These are phyloP conservation scores for Distichodus sexfasciatus DNA, from an alignment of 2,797 vertebrate genomes.

Conservation along the genomic window DNA sequence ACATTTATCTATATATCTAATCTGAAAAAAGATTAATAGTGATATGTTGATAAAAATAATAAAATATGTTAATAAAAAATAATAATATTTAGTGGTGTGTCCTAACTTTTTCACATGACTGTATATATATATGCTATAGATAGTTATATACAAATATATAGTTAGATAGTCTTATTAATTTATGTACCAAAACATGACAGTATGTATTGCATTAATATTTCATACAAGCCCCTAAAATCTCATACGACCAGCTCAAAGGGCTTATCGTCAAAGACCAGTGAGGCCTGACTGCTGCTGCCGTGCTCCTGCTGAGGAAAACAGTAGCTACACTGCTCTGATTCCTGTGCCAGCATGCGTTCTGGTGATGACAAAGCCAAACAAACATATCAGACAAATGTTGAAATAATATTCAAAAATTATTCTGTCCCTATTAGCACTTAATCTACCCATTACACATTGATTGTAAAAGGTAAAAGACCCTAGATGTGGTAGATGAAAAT, in stretches of 20 bases:
- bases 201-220: not conserved
- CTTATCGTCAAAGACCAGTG: slow-evolving; percentile 31
- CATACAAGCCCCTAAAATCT: not conserved
- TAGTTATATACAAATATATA: too few species aligned
- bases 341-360: not conserved
- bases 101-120: too few species aligned
- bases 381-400: not conserved
- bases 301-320: slow-evolving; percentile 76
- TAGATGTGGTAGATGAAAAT: too few species aligned
- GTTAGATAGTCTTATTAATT: too few species aligned
- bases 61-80: not conserved
- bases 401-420: too few species aligned
- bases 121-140: not conserved
- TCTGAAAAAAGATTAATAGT: too few species aligned
- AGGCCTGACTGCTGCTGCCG: slow-evolving; percentile 58
- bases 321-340: slow-evolving; percentile 72
- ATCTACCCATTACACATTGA: too few species aligned
- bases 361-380: slow-evolving; percentile 1
- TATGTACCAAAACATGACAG: not conserved
- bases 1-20: too few species aligned
- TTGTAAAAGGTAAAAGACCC: too few species aligned
- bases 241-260: slow-evolving; percentile 27
- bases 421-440: too few species aligned
- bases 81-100: too few species aligned
- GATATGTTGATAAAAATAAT: too few species aligned